These are phyloP conservation scores for Belonocnema kinseyi DNA, from an alignment of 1,140 invertebrate species.

Conservation along the genomic window DNA sequence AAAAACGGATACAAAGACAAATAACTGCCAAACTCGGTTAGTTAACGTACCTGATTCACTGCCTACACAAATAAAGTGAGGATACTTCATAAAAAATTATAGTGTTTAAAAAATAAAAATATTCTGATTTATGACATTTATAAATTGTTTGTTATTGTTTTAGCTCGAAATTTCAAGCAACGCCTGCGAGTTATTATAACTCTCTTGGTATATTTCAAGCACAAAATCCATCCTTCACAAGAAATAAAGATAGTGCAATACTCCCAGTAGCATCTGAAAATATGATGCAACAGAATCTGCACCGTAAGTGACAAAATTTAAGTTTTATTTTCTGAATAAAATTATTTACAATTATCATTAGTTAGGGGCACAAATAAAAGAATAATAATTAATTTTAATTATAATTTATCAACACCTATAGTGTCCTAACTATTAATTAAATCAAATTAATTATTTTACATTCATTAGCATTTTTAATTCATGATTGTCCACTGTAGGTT, in stretches of 20 bases:
- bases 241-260: slow-evolving; percentile 50
- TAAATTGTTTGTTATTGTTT: slow-evolving; percentile 8
- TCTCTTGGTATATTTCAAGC: slow-evolving; percentile 75
- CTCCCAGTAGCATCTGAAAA: slow-evolving; percentile 39
- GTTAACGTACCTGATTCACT: no score
- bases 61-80: no score
- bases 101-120: no score
- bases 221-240: slow-evolving; percentile 35
- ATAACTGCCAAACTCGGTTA: no score
- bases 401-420: slow-evolving; percentile 49
- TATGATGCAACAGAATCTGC: slow-evolving; percentile 48
- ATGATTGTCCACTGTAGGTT: no score
- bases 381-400: slow-evolving; percentile 44
- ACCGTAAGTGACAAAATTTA: slow-evolving; percentile 52
- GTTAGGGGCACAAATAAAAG: not conserved
- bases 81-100: not conserved
- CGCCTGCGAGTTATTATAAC: slow-evolving; percentile 74
- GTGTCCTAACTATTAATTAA: no score
- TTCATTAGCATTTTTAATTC: no score
- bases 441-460: no score
- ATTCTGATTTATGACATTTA: not conserved
- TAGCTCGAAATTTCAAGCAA: slow-evolving; percentile 40
- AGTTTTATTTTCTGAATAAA: slow-evolving; percentile 20
- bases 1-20: no score
- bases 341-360: not conserved